These are phyloP conservation scores for Saguinus midas DNA, from an alignment of 2,113 vertebrate genomes.

Conservation along the genomic window DNA sequence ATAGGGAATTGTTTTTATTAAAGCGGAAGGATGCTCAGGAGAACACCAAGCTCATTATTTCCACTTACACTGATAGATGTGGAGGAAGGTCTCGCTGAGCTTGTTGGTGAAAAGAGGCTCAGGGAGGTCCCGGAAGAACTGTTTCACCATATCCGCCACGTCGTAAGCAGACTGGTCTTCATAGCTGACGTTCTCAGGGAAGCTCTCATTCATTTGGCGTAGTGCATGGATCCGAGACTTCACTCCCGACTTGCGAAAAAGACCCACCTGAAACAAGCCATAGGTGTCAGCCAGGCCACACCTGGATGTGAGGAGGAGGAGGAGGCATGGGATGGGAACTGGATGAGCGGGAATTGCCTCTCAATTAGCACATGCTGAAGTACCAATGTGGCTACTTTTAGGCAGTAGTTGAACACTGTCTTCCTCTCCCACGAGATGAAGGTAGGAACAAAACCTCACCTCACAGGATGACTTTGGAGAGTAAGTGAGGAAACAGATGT, in stretches of 20 bases:
- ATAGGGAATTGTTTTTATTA: no score
- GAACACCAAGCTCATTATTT: background rate
- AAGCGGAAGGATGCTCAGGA: background rate
- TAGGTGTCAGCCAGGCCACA: background rate
- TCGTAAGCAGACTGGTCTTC: constrained; percentile 98
- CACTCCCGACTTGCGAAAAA: constrained; percentile 98
- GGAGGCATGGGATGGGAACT: background rate
- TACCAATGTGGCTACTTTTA: background rate
- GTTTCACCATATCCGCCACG: constrained; percentile 98
- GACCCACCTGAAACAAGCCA: constrained; percentile 89
- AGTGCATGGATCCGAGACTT: constrained; percentile 97
- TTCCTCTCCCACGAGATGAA: background rate
- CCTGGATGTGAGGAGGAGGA: background rate
- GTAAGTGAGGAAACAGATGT: background rate
- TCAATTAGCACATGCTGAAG: background rate
- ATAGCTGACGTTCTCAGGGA: constrained; percentile 93
- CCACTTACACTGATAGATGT: constrained; percentile 97
- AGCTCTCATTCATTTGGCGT: constrained; percentile 95
- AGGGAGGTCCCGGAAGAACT: constrained; percentile 97
- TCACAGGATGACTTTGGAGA: background rate
- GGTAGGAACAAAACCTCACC: background rate
- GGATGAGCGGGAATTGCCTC: no score
- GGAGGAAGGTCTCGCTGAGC: constrained; percentile 97
- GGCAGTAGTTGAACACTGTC: background rate
- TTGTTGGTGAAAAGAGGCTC: constrained; percentile 98